Percentiles rank a stretch among this genome's conserved stretches.
Evolutionary conservation across 2,888 invertebrate species (phyloP).

Genomic region (Chorisops tibialis): DNA sequence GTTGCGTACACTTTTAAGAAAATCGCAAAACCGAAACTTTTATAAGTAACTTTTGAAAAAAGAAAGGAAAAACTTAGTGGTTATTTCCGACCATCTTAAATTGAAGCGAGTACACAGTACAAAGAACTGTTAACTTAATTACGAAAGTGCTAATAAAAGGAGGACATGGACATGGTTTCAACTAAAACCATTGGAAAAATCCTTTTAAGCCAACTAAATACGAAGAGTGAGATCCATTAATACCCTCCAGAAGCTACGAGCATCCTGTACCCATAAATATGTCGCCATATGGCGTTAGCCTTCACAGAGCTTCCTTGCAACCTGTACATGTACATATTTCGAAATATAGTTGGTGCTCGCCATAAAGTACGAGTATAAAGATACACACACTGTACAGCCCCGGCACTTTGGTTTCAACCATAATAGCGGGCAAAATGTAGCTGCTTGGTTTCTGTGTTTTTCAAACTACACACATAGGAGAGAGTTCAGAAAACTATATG

Average conservation of each 20-base stretch:
- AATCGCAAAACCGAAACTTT: too few species aligned
- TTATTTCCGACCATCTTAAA: too few species aligned
- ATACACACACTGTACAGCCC: slow-evolving; percentile 5
- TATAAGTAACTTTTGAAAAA: too few species aligned
- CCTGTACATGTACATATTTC: slow-evolving; percentile 2
- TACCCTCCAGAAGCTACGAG: slow-evolving; percentile 5
- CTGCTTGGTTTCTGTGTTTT: background rate
- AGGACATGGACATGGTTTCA: slow-evolving; percentile 19
- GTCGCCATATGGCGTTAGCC: background rate
- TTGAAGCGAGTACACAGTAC: background rate
- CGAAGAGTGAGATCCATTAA: slow-evolving; percentile 26
- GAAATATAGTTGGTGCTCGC: background rate
- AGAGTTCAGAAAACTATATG: slow-evolving; percentile 2
- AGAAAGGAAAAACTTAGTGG: too few species aligned
- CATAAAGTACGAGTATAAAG: background rate
- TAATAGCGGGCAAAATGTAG: background rate
- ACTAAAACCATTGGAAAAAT: slow-evolving; percentile 29
- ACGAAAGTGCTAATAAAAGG: slow-evolving; percentile 31
- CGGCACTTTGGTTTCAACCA: background rate
- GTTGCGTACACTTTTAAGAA: too few species aligned
- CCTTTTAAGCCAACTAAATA: slow-evolving; percentile 31
- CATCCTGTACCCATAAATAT: background rate
- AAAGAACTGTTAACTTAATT: slow-evolving; percentile 31
- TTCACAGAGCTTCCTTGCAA: background rate
- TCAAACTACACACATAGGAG: too few species aligned